phyloP scores from a whole-genome alignment of 2,888 invertebrate genomes.

The Cynaeus angustus region DNA sequence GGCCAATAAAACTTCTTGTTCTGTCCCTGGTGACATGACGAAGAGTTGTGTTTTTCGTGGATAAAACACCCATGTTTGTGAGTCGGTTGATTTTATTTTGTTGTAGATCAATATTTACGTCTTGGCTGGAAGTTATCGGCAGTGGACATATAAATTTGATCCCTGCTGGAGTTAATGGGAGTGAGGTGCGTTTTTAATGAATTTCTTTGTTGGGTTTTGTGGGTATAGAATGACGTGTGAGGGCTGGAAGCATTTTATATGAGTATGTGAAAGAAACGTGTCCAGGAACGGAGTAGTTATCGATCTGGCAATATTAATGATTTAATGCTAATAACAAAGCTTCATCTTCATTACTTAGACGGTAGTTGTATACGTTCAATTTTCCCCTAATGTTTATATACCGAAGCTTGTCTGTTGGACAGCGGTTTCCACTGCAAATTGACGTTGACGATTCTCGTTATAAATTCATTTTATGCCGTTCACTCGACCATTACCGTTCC shows the following conservation, averaged over 20 bases:
- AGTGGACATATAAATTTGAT: constrained; percentile 43
- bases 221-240: constrained; percentile 42
- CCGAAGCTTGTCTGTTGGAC: constrained; percentile 48
- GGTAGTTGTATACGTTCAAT: constrained; percentile 49
- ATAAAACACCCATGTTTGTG: neutral
- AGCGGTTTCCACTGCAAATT: constrained; percentile 50
- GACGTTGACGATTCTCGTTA: constrained; percentile 52
- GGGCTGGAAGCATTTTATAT: constrained; percentile 43
- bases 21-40: neutral
- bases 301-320: constrained; percentile 50
- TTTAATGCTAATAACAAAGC: constrained; percentile 51
- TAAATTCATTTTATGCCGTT: constrained; percentile 51
- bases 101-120: constrained; percentile 33
- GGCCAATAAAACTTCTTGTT: neutral
- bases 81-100: constrained; percentile 20
- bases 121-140: constrained; percentile 23
- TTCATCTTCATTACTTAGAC: constrained; percentile 51
- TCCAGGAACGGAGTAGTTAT: constrained; percentile 45
- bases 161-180: constrained; percentile 35
- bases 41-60: constrained; percentile 2
- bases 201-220: constrained; percentile 48
- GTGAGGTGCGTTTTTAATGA: constrained; percentile 46
- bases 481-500: constrained; percentile 47
- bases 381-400: constrained; percentile 52
- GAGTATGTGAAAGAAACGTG: constrained; percentile 46